Percentiles rank a stretch among this genome's conserved stretches.
phyloP scores from a whole-genome alignment of 2,888 invertebrate species.

The Ochropleura plecta region DNA sequence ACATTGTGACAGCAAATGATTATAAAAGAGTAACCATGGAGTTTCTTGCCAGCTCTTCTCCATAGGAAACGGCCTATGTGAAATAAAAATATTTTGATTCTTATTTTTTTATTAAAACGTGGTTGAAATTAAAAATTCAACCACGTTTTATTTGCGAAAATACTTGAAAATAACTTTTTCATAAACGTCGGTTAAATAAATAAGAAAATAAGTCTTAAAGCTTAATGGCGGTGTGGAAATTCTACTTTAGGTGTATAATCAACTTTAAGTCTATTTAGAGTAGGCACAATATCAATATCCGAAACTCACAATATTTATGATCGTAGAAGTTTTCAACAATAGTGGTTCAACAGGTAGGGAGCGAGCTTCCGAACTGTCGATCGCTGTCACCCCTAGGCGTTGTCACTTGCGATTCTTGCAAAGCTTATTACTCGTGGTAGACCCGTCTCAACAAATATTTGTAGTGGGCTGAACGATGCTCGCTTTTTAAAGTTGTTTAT shows the following conservation, averaged over 20 bases:
- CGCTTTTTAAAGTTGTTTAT: neutral
- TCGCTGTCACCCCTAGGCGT: constrained; percentile 26
- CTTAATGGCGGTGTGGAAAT: neutral
- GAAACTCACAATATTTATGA: constrained; percentile 6
- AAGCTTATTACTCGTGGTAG: constrained; percentile 28
- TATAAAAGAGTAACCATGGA: too few relatives aligned
- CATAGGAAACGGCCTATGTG: too few relatives aligned
- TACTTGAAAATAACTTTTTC: too few relatives aligned
- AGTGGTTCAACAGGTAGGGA: constrained; percentile 41
- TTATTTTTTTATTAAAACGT: too few relatives aligned
- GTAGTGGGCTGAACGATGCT: neutral
- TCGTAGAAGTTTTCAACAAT: constrained; percentile 19
- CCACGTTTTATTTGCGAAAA: too few relatives aligned
- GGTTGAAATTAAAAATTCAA: too few relatives aligned
- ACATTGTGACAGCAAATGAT: too few relatives aligned
- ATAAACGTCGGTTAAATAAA: neutral
- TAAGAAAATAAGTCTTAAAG: neutral
- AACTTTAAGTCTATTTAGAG: neutral
- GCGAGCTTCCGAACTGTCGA: constrained; percentile 27
- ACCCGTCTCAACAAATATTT: neutral
- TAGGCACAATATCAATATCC: neutral
- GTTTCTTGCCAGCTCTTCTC: too few relatives aligned
- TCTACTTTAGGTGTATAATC: neutral
- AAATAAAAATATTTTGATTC: too few relatives aligned
- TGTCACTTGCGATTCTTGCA: constrained; percentile 22